Evolutionary conservation across 2,888 invertebrate genomes (phyloP), one percentile per base, ranked within the genome.

Genomic region (Brachylomia viminalis): DNA sequence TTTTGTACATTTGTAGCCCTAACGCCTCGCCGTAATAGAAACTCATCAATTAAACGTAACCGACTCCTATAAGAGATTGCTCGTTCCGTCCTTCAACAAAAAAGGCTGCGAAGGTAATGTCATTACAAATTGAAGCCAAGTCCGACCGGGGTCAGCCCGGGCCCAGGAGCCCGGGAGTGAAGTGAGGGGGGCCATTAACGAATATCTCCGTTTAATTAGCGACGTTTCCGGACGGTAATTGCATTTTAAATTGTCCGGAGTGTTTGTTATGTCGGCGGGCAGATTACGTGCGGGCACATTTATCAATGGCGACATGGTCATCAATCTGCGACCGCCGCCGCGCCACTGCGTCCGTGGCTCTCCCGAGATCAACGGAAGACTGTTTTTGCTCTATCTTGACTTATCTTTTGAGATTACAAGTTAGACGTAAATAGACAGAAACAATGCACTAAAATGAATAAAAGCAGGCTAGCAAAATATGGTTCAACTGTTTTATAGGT

Each of bases 201-300:
- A 91, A 91, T 92, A 92, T 93, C 92, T 92, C 90, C 89, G 91
- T 93, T 93, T 94, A 94, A 94, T 94, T 94, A 94, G 93, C 92
- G 88, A 87, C 88, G 89, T 89, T 91, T 91, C 91, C 88, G 88
- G 88, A 90, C 89, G 90, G 91, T 93, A 93, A 94, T 94, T 94
- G 92, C 93, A 90, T 92, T 94, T 93, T 93, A 93, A 93, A 93
- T 92, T 90, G 92, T 90, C 77, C 77, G 73, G 88, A 88, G 86
- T 87, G 82, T 87, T 86, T 86, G 86, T 85, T 85, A 80, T 80
- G 82, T 81, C 77, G 59, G 77, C 66, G 65, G 71, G 75, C 79
- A 80, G 83, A 83, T 81, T 80, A 77, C 83, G 79, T 59, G 72
- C 59, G 58, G 33, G 59, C 61, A 78, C 85, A 80, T 85, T 80